Conservation (phyloP, 1,140 invertebrate genomes). For the Ceratina australensis region DNA sequence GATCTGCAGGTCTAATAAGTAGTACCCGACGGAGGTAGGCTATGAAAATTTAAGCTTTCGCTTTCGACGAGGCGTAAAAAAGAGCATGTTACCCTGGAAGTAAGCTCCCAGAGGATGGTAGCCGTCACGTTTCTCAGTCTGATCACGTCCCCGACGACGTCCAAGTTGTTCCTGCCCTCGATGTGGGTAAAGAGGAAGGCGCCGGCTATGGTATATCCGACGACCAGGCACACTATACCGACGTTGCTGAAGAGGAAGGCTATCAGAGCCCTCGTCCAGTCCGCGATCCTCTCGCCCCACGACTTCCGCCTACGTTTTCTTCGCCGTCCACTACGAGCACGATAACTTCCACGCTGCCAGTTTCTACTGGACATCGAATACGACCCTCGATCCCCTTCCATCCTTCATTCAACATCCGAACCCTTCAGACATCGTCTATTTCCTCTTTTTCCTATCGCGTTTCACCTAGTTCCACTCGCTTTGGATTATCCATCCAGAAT, state of each 20-base stretch:
- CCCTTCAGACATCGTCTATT: background rate
- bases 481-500: background rate
- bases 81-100: constrained; percentile 76
- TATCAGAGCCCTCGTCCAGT: constrained; percentile 89
- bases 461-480: background rate
- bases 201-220: constrained; percentile 94
- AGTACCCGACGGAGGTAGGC: too few relatives aligned
- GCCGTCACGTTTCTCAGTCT: constrained; percentile 80
- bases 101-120: constrained; percentile 83
- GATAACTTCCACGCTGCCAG: constrained; percentile 65
- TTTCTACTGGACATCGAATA: constrained; percentile 51
- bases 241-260: constrained; percentile 98
- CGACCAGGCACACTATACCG: constrained; percentile 93
- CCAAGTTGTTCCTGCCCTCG: constrained; percentile 80
- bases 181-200: constrained; percentile 87
- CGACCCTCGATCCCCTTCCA: constrained; percentile 53
- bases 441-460: background rate
- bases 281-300: constrained; percentile 85
- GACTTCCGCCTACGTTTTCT: constrained; percentile 75
- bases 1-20: background rate
- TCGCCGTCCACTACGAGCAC: constrained; percentile 52
- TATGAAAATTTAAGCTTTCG: background rate
- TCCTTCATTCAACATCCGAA: constrained; percentile 17
- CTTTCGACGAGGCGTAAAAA: background rate
- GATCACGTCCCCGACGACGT: constrained; percentile 79